Percentiles rank a stretch among this genome's conserved stretches.
phyloP scores from a whole-genome alignment of 1,140 invertebrate species.

The Alviniconcha marisindica region DNA sequence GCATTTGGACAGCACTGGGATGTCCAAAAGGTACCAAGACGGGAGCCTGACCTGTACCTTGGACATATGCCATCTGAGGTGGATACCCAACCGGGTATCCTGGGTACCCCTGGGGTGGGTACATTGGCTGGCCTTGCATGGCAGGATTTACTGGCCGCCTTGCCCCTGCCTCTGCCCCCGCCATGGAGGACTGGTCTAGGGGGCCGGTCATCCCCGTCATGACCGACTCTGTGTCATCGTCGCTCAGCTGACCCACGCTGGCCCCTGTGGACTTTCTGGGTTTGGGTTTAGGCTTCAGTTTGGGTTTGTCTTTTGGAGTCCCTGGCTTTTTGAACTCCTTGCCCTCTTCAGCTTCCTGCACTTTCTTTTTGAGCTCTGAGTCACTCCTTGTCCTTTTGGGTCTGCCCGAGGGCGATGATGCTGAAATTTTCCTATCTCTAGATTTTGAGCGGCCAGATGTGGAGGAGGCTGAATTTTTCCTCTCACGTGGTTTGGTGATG shows the following conservation, averaged over 20 bases:
- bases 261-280: slow-evolving; percentile 54
- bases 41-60: slow-evolving; percentile 1
- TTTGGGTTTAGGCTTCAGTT: slow-evolving; percentile 63
- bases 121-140: neutral
- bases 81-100: slow-evolving; percentile 3
- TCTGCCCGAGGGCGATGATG: neutral
- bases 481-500: slow-evolving; percentile 4
- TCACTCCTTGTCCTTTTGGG: slow-evolving; percentile 38
- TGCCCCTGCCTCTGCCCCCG: neutral
- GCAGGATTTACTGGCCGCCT: neutral
- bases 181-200: slow-evolving; percentile 1
- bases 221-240: slow-evolving; percentile 15
- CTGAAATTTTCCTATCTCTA: slow-evolving; percentile 38
- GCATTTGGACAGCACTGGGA: neutral
- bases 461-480: slow-evolving; percentile 30
- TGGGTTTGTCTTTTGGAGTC: slow-evolving; percentile 45
- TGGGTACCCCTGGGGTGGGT: slow-evolving; percentile 12
- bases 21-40: slow-evolving; percentile 9
- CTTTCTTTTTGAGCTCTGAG: slow-evolving; percentile 37
- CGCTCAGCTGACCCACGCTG: neutral
- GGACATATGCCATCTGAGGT: slow-evolving; percentile 6
- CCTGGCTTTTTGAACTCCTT: no score
- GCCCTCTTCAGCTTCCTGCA: slow-evolving; percentile 9
- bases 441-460: slow-evolving; percentile 29
- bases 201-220: slow-evolving; percentile 13